A percentile compares a stretch with the other conserved stretches of the same genome.
Conservation (phyloP, 2,113 vertebrate genomes). For the Anoura caudifer region DNA sequence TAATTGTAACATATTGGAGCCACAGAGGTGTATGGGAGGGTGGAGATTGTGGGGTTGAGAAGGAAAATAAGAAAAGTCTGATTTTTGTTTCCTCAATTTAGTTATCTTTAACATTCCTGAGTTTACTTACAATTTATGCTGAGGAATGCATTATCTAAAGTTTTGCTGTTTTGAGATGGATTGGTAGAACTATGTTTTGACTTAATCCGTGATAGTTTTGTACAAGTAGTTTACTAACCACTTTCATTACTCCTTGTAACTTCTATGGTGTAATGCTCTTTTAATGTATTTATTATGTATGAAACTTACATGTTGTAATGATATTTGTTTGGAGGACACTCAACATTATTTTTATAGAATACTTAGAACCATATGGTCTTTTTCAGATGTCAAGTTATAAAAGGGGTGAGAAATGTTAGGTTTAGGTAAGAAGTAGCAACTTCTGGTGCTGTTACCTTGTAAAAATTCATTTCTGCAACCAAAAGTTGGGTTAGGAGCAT, state of each 20-base stretch:
- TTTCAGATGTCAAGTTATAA: not conserved
- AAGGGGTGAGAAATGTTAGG: not conserved
- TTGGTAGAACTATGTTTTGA: not conserved
- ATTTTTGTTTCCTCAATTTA: not conserved
- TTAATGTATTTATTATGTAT: not conserved
- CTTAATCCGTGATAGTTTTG: not conserved
- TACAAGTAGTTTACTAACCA: not conserved
- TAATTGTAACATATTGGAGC: not conserved
- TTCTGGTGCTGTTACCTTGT: not conserved
- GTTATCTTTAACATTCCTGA: not conserved
- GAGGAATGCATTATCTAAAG: not conserved
- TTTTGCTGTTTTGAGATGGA: not conserved
- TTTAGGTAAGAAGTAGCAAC: not conserved
- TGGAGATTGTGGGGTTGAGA: not conserved
- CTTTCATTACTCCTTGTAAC: conserved; percentile 25
- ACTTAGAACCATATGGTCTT: not conserved
- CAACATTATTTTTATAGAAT: conserved; percentile 2
- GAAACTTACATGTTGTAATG: not conserved
- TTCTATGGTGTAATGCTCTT: not conserved
- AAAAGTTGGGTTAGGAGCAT: not conserved
- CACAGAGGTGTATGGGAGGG: not conserved
- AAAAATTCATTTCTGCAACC: not conserved
- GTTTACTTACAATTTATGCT: not conserved
- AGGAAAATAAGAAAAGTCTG: not conserved
- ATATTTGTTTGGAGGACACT: not conserved